Base-by-base conservation (phyloP, 2,797 vertebrate genomes). In the Alcedo atthis region DNA sequence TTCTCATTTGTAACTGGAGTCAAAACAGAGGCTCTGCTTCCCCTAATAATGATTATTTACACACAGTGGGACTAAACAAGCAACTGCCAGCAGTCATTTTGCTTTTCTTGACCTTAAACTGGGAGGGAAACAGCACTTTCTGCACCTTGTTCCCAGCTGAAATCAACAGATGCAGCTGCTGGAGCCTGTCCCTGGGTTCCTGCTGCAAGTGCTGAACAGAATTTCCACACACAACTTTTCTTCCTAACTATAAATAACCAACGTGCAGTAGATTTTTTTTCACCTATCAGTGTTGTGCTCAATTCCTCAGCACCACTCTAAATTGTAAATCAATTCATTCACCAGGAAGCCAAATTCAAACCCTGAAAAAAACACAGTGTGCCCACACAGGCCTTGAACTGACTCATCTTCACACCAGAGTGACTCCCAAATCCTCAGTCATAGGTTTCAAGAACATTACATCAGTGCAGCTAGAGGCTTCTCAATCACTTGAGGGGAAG, bases 341-440 rank as follows among this genome's bases (percentile, higher is more conserved):
- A 45, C 59, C 3, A 18, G 20, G 57, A 91, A 73, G 75, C 58
- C 22, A 48, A 46, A 70, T 37, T 85, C 48, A 85, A 83, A 85
- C 35, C 59, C 74, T 78, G 25, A 26, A 78, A 55, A 67, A 63
- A 66, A 48, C 73, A 43, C 17, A 1, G 7, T 40, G 0, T 1
- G 8, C 43, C 28, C 62, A 80, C 48, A 67, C n/a, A 69, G 58
- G 59, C 73, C 79, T 45, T 24, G 59, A 85, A 79, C 79, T 71
- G 81, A 84, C 81, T 90, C 79, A 73, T 74, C 67, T 67, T 90
- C 66, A 64, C 76, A 85, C 79, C 71, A 64, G 35, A 61, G 53
- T 6, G 30, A 73, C 57, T 92, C 51, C 70, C 55, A 59, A 73
- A 71, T 67, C 92, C 78, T 79, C 71, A 78, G 69, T 0, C 49